A percentile compares a stretch with the other conserved stretches of the same genome.
These are phyloP conservation scores for Ramazzottius varieornatus DNA, from an alignment of 2,888 invertebrate species.

Conservation along the genomic window DNA sequence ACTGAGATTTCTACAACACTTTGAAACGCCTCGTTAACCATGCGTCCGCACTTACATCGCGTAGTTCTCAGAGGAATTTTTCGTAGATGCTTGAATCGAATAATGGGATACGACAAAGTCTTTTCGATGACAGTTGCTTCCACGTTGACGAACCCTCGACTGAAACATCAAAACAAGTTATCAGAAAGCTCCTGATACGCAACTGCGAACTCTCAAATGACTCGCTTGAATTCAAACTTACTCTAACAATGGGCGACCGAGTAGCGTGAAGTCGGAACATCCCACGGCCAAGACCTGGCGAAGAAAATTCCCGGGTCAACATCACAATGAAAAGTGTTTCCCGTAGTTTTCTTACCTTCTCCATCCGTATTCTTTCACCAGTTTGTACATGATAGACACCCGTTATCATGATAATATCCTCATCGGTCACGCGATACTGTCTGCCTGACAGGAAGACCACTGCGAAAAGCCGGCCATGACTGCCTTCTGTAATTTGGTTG, in stretches of 20 bases:
- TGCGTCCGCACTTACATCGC: not conserved
- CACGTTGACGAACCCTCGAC: constrained; percentile 18
- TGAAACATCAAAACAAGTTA: constrained; percentile 9
- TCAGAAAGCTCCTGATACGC: not conserved
- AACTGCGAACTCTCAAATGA: no score
- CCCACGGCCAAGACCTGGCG: constrained; percentile 25
- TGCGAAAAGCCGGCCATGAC: constrained; percentile 24
- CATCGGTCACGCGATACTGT: constrained; percentile 25
- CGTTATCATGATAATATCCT: constrained; percentile 21
- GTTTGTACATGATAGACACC: constrained; percentile 21
- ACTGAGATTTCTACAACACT: no score
- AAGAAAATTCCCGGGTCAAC: not conserved
- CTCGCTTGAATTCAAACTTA: constrained; percentile 11
- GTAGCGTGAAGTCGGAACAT: constrained; percentile 23
- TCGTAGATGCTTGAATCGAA: constrained; percentile 13
- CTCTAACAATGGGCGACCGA: constrained; percentile 25
- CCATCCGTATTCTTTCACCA: constrained; percentile 25
- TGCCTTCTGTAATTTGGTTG: constrained; percentile 11
- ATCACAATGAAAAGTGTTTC: not conserved
- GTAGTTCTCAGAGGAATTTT: not conserved
- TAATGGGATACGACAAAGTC: constrained; percentile 17
- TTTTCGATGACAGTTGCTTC: constrained; percentile 27
- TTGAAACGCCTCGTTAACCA: no score
- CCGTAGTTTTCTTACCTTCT: constrained; percentile 20
- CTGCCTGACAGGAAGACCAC: constrained; percentile 21